phyloP scores from a whole-genome alignment of 2,888 invertebrate species.

The Graphium colonna region DNA sequence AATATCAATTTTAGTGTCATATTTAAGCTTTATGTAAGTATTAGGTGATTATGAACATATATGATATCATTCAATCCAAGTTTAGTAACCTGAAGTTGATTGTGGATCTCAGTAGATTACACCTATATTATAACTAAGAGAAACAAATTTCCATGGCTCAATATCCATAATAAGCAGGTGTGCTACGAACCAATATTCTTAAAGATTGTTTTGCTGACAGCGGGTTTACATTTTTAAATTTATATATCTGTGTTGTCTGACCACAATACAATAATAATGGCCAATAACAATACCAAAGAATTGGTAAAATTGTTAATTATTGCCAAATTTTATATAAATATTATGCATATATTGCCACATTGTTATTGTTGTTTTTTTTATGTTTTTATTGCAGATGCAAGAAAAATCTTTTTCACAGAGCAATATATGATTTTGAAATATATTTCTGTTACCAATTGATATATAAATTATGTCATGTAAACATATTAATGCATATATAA shows the following conservation, averaged over 20 bases:
- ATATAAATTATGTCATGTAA: neutral
- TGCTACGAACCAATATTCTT: slow-evolving; percentile 62
- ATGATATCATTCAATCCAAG: slow-evolving; percentile 26
- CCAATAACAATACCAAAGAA: slow-evolving; percentile 13
- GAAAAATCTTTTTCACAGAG: too few species aligned
- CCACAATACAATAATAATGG: neutral
- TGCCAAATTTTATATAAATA: slow-evolving; percentile 19
- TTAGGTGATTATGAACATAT: neutral
- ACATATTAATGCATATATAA: neutral
- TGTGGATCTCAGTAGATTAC: slow-evolving; percentile 74
- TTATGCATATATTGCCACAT: slow-evolving; percentile 2
- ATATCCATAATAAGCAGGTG: slow-evolving; percentile 40
- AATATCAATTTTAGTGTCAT: neutral
- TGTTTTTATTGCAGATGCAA: neutral
- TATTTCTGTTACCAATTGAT: neutral
- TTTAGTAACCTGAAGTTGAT: slow-evolving; percentile 76
- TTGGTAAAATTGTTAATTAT: slow-evolving; percentile 15
- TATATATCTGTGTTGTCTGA: neutral
- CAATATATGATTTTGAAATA: neutral
- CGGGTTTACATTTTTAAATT: slow-evolving; percentile 28
- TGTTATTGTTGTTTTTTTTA: slow-evolving; percentile 1
- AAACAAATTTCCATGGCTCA: slow-evolving; percentile 56
- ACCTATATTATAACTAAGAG: slow-evolving; percentile 53
- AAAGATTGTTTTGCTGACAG: slow-evolving; percentile 40
- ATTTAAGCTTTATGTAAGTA: slow-evolving; percentile 1